phyloP scores from a whole-genome alignment of 2,888 invertebrate species.

The Tipula unca region DNA sequence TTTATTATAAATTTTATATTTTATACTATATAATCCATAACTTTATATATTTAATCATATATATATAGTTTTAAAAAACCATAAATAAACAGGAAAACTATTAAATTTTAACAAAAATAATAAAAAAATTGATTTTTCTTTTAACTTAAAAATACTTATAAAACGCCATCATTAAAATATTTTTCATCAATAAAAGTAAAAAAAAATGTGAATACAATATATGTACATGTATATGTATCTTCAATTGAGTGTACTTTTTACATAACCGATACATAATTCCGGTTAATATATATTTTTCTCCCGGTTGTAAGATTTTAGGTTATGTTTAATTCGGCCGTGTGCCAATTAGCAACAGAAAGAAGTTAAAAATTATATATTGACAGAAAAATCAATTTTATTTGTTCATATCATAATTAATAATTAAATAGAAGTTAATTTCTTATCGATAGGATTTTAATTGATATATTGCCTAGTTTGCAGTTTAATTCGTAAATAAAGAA shows the following conservation, averaged over 20 bases:
- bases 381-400: too few species aligned
- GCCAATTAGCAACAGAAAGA: too few species aligned
- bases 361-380: too few species aligned
- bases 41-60: not conserved
- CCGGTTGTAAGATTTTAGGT: not conserved
- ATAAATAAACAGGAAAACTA: constrained; percentile 1
- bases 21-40: not conserved
- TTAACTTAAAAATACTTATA: not conserved
- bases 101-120: not conserved
- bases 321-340: too few species aligned
- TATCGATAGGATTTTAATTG: too few species aligned
- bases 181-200: not conserved
- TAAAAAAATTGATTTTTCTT: not conserved
- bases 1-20: not conserved
- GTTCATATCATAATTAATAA: too few species aligned
- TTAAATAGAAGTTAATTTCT: too few species aligned
- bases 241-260: not conserved
- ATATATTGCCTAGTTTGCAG: too few species aligned
- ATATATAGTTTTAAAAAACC: not conserved
- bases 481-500: too few species aligned
- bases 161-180: constrained; percentile 1
- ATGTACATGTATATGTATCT: not conserved
- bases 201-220: not conserved
- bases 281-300: not conserved
- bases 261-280: not conserved